phyloP scores from a whole-genome alignment of 2,797 vertebrate genomes.

The Chaenodraco wilsoni region DNA sequence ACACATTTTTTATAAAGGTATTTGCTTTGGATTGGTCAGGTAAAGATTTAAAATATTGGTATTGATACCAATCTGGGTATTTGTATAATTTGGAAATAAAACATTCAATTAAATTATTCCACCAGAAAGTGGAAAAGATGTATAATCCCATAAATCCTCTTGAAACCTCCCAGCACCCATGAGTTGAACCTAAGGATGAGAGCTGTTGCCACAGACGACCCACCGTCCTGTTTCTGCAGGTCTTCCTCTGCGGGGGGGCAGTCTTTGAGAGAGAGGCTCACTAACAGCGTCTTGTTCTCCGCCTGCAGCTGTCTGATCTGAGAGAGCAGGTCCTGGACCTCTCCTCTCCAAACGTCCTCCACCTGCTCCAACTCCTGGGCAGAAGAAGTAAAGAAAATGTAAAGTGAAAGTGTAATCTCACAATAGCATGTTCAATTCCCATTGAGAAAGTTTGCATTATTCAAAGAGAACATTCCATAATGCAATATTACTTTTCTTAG shows the following conservation, averaged over 20 bases:
- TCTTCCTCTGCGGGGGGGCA: slow-evolving; percentile 84
- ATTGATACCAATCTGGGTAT: not conserved
- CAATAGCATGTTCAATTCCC: no score
- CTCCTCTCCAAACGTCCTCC: slow-evolving; percentile 93
- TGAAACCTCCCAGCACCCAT: not conserved
- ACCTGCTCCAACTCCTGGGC: slow-evolving; percentile 91
- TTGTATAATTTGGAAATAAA: not conserved
- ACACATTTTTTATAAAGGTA: no score
- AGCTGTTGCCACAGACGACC: slow-evolving; percentile 14
- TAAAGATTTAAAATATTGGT: not conserved
- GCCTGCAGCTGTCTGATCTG: slow-evolving; percentile 91
- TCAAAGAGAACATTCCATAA: no score
- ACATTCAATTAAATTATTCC: not conserved
- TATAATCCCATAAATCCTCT: not conserved
- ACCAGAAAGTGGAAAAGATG: not conserved
- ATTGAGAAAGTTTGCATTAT: no score
- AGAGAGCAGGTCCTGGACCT: slow-evolving; percentile 91
- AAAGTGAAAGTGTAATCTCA: not conserved
- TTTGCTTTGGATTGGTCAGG: not conserved
- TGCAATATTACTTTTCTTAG: no score
- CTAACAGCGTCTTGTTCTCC: slow-evolving; percentile 90
- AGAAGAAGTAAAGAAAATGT: slow-evolving; percentile 1
- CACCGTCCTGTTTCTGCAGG: slow-evolving; percentile 89
- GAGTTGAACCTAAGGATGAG: not conserved
- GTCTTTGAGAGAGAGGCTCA: slow-evolving; percentile 87